phyloP scores from a whole-genome alignment of 2,113 vertebrate species.

The Orientallactaga bullata region DNA sequence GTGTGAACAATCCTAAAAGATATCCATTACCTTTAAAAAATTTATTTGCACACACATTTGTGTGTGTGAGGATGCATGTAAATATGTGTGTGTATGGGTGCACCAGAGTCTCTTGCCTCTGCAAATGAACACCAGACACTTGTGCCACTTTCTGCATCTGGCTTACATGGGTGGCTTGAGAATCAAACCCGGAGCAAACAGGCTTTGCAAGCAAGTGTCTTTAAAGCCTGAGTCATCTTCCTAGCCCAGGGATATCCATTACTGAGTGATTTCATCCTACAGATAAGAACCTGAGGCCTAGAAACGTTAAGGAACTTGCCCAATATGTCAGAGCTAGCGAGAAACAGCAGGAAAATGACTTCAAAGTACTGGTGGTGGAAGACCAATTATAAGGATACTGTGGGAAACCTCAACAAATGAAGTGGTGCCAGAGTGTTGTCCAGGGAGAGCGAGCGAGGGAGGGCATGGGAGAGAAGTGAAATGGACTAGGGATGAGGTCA shows the following conservation, averaged over 20 bases:
- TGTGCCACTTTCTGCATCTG: too few relatives aligned
- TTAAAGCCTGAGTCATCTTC: too few relatives aligned
- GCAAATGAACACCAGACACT: too few relatives aligned
- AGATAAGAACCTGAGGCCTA: background rate
- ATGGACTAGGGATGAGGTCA: background rate
- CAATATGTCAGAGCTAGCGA: background rate
- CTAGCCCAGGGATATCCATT: too few relatives aligned
- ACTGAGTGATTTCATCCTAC: background rate
- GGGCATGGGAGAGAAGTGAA: background rate
- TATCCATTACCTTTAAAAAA: background rate
- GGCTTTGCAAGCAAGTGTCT: too few relatives aligned
- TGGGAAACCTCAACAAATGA: conserved; percentile 47
- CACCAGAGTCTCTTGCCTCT: too few relatives aligned
- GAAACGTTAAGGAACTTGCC: conserved; percentile 16
- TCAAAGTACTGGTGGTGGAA: background rate
- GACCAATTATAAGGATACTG: background rate
- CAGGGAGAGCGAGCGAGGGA: background rate
- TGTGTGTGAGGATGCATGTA: too few relatives aligned
- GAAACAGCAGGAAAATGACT: background rate
- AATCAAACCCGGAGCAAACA: too few relatives aligned
- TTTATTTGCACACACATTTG: too few relatives aligned
- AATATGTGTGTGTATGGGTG: too few relatives aligned
- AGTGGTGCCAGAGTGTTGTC: conserved; percentile 22
- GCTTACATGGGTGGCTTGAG: too few relatives aligned
- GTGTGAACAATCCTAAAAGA: background rate